These are phyloP conservation scores for Vimba vimba DNA, from an alignment of 2,113 vertebrate species.

Conservation along the genomic window DNA sequence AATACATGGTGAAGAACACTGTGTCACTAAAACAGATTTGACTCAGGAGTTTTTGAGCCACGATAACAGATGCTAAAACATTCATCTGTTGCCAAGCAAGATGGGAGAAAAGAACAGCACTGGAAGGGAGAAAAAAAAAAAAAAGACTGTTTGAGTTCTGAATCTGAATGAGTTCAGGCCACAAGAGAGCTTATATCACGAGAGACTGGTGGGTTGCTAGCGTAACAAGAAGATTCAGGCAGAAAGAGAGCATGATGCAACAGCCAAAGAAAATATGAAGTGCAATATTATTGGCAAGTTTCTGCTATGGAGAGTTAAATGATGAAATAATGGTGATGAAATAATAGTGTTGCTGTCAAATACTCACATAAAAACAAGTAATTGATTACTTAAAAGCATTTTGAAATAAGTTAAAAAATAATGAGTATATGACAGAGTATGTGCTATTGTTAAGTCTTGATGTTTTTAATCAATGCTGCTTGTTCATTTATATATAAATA, in stretches of 20 bases:
- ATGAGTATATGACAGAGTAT: background rate
- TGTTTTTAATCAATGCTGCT: background rate
- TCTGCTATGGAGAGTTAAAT: background rate
- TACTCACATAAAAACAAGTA: background rate
- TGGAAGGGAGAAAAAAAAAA: background rate
- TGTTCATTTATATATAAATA: background rate
- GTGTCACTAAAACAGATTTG: constrained; percentile 29
- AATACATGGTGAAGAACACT: background rate
- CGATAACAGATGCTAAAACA: background rate
- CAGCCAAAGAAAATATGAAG: constrained; percentile 22
- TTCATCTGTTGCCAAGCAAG: background rate
- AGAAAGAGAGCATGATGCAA: constrained; percentile 50
- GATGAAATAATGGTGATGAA: background rate
- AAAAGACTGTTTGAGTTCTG: background rate
- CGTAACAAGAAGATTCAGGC: constrained; percentile 6
- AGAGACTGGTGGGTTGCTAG: constrained; percentile 11
- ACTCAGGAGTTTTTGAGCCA: constrained; percentile 11
- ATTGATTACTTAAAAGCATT: background rate
- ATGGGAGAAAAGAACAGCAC: background rate
- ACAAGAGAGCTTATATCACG: background rate
- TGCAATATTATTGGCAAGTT: constrained; percentile 10
- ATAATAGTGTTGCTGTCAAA: background rate
- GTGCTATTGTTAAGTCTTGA: background rate
- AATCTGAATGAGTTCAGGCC: constrained; percentile 30
- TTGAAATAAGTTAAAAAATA: background rate